phyloP scores from a whole-genome alignment of 2,113 vertebrate genomes.

The Forbesichthys agassizii region DNA sequence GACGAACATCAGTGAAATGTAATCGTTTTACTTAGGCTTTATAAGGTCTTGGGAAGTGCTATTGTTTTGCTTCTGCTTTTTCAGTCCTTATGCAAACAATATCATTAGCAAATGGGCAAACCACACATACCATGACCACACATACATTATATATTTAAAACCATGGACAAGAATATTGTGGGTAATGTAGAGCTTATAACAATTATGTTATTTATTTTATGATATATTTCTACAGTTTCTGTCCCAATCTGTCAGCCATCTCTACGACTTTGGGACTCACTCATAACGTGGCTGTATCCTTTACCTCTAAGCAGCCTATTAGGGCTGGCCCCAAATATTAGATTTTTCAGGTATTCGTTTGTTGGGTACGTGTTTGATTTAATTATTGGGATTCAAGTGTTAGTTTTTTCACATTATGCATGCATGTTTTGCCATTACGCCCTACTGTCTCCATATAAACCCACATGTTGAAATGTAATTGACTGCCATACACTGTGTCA shows the following conservation, averaged over 20 bases:
- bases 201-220: not conserved
- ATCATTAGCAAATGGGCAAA: no score
- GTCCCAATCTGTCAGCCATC: conserved; percentile 94
- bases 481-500: no score
- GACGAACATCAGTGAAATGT: conserved; percentile 20
- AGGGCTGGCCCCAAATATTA: no score
- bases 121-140: not conserved
- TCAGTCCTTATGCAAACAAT: not conserved
- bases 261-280: conserved; percentile 85
- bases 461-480: no score
- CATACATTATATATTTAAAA: not conserved
- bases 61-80: conserved; percentile 24
- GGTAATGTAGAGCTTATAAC: not conserved
- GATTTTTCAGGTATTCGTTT: no score
- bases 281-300: conserved; percentile 99
- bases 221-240: conserved; percentile 80
- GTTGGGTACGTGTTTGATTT: not conserved
- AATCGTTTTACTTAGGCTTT: conserved; percentile 22
- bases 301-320: conserved; percentile 26
- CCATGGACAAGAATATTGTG: not conserved
- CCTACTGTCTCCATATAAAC: no score
- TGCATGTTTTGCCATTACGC: no score
- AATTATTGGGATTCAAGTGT: not conserved
- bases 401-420: no score
- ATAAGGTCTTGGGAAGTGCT: conserved; percentile 28